These are phyloP conservation scores for Glaucomys volans DNA, from an alignment of 2,113 vertebrate species.

Conservation along the genomic window DNA sequence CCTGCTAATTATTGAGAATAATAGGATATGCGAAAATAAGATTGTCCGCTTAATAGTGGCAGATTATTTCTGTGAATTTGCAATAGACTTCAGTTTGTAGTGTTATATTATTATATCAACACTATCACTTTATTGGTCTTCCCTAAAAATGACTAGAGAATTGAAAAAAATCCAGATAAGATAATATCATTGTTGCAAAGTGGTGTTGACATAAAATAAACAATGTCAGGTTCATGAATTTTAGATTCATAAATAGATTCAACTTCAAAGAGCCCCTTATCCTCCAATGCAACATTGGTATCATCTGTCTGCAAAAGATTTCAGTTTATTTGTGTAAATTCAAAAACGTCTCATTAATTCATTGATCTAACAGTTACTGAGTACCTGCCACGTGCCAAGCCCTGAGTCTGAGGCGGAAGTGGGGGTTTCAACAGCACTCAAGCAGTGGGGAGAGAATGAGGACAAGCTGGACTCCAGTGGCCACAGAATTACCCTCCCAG, in stretches of 20 bases:
- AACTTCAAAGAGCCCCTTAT: slow-evolving; percentile 61
- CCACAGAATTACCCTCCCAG: neutral
- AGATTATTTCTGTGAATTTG: neutral
- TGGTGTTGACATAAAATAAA: neutral
- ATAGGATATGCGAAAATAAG: neutral
- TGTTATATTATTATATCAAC: neutral
- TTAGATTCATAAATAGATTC: slow-evolving; percentile 32
- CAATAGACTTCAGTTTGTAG: neutral
- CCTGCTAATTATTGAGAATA: neutral
- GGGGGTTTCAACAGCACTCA: neutral
- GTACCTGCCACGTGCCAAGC: neutral
- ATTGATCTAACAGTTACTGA: neutral
- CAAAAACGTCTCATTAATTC: slow-evolving; percentile 39
- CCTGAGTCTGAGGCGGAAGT: neutral
- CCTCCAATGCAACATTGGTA: neutral
- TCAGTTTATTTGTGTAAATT: slow-evolving; percentile 27
- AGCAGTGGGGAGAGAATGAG: neutral
- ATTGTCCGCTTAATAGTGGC: neutral
- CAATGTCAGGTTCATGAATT: neutral
- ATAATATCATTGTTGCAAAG: slow-evolving; percentile 45
- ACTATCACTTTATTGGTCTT: neutral
- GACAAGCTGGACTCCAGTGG: neutral
- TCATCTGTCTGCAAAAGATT: neutral
- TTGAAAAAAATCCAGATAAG: neutral
- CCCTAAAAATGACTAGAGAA: neutral